Conservation (phyloP, 53 echinoderm and acorn worm genomes). For the Zoroaster sp. region DNA sequence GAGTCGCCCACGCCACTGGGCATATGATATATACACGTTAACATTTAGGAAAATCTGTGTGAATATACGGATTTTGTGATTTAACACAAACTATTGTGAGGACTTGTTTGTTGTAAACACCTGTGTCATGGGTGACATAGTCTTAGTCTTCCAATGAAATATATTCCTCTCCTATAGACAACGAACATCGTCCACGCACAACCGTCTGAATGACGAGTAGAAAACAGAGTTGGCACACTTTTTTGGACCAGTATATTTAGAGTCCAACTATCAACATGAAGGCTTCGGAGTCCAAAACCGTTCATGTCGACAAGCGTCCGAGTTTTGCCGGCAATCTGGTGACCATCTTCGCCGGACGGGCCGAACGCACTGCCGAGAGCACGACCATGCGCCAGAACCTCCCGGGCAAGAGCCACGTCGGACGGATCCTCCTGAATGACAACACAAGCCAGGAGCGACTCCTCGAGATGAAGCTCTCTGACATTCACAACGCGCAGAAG, state of each 20-base stretch:
- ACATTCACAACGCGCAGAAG: slow-evolving; percentile 70
- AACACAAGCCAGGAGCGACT: slow-evolving; percentile 66
- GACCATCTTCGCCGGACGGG: slow-evolving; percentile 57
- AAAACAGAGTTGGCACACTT: neutral
- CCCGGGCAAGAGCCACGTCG: slow-evolving; percentile 81
- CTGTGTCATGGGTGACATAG: no score
- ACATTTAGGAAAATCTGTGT: no score
- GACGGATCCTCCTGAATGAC: slow-evolving; percentile 79
- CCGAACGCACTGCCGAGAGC: slow-evolving; percentile 68
- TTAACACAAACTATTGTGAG: no score
- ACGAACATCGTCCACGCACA: no score
- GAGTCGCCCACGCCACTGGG: neutral
- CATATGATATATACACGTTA: no score
- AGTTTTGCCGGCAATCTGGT: slow-evolving; percentile 50
- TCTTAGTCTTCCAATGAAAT: no score
- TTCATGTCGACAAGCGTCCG: slow-evolving; percentile 51
- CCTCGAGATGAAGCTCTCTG: slow-evolving; percentile 81
- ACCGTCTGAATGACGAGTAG: no score
- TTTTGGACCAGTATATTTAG: neutral
- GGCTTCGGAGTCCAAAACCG: slow-evolving; percentile 7
- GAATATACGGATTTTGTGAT: no score
- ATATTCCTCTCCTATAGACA: no score
- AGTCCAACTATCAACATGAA: neutral
- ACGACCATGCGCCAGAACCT: slow-evolving; percentile 66
- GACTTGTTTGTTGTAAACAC: no score